Conservation (phyloP, 2,888 invertebrate species). For the Vannuccia rotundouncinata region DNA sequence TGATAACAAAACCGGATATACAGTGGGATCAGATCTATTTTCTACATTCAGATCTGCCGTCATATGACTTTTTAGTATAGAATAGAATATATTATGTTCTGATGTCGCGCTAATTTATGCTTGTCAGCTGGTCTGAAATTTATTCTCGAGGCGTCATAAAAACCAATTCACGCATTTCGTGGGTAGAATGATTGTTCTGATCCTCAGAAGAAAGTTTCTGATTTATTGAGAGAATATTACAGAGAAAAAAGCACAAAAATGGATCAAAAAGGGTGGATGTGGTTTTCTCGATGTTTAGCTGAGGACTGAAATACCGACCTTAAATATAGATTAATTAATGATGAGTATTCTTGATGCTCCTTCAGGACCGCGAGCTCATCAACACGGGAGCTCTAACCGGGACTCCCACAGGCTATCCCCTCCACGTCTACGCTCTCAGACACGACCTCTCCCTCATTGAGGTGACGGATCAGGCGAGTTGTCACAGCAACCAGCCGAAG, state of each 20-base stretch:
- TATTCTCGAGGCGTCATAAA: background rate
- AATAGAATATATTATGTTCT: background rate
- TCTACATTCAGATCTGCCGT: too few species aligned
- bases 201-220: background rate
- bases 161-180: background rate
- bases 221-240: background rate
- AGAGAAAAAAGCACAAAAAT: background rate
- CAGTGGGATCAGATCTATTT: too few species aligned
- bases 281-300: background rate
- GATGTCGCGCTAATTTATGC: background rate
- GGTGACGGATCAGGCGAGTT: background rate
- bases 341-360: background rate
- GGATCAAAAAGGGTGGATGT: background rate
- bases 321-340: background rate
- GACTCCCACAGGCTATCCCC: background rate
- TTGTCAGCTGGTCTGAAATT: background rate
- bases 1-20: too few species aligned
- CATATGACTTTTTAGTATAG: background rate
- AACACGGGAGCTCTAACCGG: conserved; percentile 1
- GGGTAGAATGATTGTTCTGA: background rate
- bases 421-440: conserved; percentile 2
- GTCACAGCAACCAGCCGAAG: background rate
- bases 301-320: background rate
- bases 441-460: background rate
- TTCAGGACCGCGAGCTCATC: background rate